Evolutionary conservation across 1,140 invertebrate species (phyloP), one percentile per base, ranked within the genome.

Genomic region (Agrypnia vestita): DNA sequence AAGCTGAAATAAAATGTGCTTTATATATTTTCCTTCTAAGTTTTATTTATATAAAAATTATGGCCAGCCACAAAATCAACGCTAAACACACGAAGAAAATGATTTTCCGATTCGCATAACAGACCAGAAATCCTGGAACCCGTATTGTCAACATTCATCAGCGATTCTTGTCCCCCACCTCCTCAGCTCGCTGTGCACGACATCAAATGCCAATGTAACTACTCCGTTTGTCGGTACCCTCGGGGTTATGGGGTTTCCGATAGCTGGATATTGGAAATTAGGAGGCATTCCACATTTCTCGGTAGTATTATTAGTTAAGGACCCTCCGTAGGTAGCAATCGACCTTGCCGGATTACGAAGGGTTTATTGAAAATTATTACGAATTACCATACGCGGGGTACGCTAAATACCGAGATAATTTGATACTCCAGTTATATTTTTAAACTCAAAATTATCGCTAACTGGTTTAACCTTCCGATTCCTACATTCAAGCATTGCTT

Each of bases 281-380:
- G 55, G 61, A 64, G 21, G 4, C 17, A 12, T 35, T 64, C 61
- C 61, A 10, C 61, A 64, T 62, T 13, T 21, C 17, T 19, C 21
- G 59, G 35, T 19, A 43, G 25, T 25, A 64, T 64, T 64, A 64
- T 64, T 64, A 35, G 19, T 43, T 64, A 43, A 64, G 61, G 61
- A 9, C 25, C 25, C 6, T 6, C 61, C 21, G 13, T 35, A 64
- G 19, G 13, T 35, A 64, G 19, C 61, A 64, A 64, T 64, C 35
- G 19, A 25, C 61, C 35, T 19, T n/a, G 61, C 19, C 25, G 21
- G 35, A 64, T 64, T 13, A 51, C 1, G 11, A 13, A 12, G 35
- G 61, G 19, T 64, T 25, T 64, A 64, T 64, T 64, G 61, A 64
- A 64, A 64, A 64, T 59, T 59, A 59, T 51, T 51, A 51, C 49